Base-by-base conservation (phyloP, 2,888 invertebrate genomes). In the Habrosyne pyritoides region DNA sequence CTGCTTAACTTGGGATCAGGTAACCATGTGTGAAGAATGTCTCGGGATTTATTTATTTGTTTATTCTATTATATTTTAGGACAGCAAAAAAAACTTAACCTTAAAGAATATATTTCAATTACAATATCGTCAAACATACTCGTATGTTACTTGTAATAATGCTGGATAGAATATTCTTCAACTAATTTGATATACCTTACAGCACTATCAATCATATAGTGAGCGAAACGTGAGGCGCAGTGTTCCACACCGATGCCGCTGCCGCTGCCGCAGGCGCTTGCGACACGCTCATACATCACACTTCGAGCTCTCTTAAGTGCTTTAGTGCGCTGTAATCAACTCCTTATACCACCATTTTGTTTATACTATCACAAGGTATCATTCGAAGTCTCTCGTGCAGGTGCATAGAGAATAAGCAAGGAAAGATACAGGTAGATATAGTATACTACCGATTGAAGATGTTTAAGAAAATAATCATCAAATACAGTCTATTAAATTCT, bases 241-340 rank as follows among this genome's bases (percentile, higher is more conserved):
- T 79, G 86, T 84, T 83, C 83, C 84, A 82, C 72, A 71, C 73
- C 77, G 76, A 67, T 75, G 80, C 77, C 73, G 63, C 65, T 36
- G 42, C 18, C 18, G 18, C 36, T 2, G 54, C 56, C 55, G 69
- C 61, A 53, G 54, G 59, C 62, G 65, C 52, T 57, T 42, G 61
- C 69, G 69, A 70, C 69, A 69, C 77, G 71, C 84, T 84, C 88
- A 85, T 90, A 86, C 88, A 90, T 91, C 91, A 91, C 86, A 88
- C 86, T 89, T 87, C 85, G 84, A 89, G 77, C 81, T 80, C 80
- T 82, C 79, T 79, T 86, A 89, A 91, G 90, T 89, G 87, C 88
- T 86, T 81, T 79, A 80, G 75, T 80, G 76, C 73, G 81, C 6
- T 28, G 10, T 28, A 28, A 28, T 28, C 28, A 28, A 28, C 10